Percentiles rank a stretch among this genome's conserved stretches.
Evolutionary conservation across 2,113 vertebrate species (phyloP).

Genomic region (Cryptomyrus ogoouensis): DNA sequence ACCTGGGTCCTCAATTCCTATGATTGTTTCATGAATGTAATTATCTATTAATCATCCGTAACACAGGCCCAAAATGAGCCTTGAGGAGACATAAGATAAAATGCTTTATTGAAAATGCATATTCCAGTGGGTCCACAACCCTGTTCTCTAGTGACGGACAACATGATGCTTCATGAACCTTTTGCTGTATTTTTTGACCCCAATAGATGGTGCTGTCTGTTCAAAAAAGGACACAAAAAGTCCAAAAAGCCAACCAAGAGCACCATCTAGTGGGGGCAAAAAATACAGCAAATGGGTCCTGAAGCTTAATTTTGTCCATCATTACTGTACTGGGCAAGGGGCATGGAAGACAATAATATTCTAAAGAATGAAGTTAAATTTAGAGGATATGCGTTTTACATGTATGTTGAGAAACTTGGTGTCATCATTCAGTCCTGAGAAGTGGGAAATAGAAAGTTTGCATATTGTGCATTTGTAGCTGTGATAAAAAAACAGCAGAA

Average conservation of each 20-base stretch:
- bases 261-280: neutral
- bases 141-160: neutral
- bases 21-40: neutral
- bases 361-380: neutral
- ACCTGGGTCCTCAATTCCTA: neutral
- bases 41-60: neutral
- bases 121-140: neutral
- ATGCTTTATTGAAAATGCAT: neutral
- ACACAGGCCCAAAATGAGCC: neutral
- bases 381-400: neutral
- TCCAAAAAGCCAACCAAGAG: neutral
- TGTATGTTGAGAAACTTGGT: neutral
- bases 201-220: neutral
- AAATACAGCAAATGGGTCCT: neutral
- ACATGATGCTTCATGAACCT: neutral
- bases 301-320: neutral
- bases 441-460: neutral
- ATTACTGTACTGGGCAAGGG: neutral
- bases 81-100: neutral
- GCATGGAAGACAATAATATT: neutral
- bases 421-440: neutral
- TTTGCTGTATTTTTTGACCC: neutral
- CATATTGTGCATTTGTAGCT: neutral
- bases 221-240: neutral
- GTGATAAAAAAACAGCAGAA: neutral